Percentiles rank a stretch among this genome's conserved stretches.
Conservation (phyloP, 1,140 invertebrate species). For the Drosophila fuyamai region DNA sequence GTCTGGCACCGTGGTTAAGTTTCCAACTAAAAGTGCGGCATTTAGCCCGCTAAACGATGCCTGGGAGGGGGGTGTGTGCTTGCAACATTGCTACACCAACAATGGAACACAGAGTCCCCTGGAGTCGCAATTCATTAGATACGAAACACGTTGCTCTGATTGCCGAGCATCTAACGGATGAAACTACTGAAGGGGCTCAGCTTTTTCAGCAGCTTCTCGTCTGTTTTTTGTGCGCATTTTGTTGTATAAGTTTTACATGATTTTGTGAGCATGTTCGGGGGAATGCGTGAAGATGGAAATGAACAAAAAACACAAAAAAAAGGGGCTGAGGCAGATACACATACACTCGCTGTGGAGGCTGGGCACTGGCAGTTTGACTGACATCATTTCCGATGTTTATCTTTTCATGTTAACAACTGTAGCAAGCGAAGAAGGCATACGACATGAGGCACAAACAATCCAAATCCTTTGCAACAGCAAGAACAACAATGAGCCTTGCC, state of each 20-base stretch:
- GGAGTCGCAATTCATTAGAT: constrained; percentile 62
- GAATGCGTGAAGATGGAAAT: constrained; percentile 28
- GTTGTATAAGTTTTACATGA: constrained; percentile 40
- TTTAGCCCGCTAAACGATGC: constrained; percentile 43
- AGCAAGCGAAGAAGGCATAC: constrained; percentile 27
- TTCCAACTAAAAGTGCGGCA: constrained; percentile 42
- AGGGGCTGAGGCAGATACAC: constrained; percentile 13
- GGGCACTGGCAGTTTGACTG: constrained; percentile 63
- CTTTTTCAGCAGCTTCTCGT: constrained; percentile 48
- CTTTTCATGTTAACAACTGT: constrained; percentile 77
- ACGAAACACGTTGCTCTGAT: constrained; percentile 63
- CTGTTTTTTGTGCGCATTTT: constrained; percentile 41
- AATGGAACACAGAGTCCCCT: constrained; percentile 18
- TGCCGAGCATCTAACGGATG: constrained; percentile 48
- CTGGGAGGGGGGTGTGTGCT: constrained; percentile 3
- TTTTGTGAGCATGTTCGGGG: constrained; percentile 30
- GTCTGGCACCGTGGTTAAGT: constrained; percentile 24
- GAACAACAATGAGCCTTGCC: constrained; percentile 9
- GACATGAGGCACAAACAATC: constrained; percentile 41
- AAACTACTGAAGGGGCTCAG: constrained; percentile 47
- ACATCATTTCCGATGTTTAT: constrained; percentile 83
- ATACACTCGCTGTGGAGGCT: constrained; percentile 17
- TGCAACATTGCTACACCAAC: constrained; percentile 15
- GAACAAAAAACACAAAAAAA: background rate
- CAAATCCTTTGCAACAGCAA: constrained; percentile 39